Base-by-base conservation (phyloP, 2,888 invertebrate genomes). In the Escarpia spicata region DNA sequence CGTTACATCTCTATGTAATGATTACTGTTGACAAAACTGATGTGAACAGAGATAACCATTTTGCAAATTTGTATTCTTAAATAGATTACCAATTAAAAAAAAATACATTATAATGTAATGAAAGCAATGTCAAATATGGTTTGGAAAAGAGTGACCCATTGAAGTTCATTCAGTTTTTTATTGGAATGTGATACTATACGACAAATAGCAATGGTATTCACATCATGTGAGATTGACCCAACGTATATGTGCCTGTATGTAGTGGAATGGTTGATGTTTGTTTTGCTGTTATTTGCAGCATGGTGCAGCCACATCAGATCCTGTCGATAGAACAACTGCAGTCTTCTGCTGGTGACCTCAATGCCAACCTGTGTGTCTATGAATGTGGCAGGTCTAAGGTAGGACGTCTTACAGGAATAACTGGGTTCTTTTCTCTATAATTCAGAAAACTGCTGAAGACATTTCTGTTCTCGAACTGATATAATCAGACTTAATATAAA, bases 271-370 rank as follows among this genome's bases (percentile, higher is more conserved):
- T 91, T 19, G 91, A n/a, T 45, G 19, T 92, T 58, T 91, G 91
- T 90, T 26, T 75, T 4, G 26, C 26, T 75, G n/a, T 75, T 26
- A 15, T 94, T 94, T 92, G 94, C 98, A 93, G 98, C 95, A 97
- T 97, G 94, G 97, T 97, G 92, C 97, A 97, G 94, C 97, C 98
- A 93, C 97, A 98, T 45, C 92, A 92, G 90, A 92, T 92, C 58
- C 92, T 43, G 43, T 31, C 90, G 12, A 89, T 92, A 45, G 92
- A 92, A 52, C 92, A 90, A 31, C 15, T 45, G 6, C 19, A 89
- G n/a, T 90, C 92, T 0, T 10, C 90, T 90, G 52, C 92, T 45
- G 44, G 58, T 9, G 92, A 92, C 44, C 90, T 92, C 90, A 90
- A 44, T 10, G 91, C 52, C 45, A 37, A 92, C 92, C n/a, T 90